phyloP scores from a whole-genome alignment of 2,797 vertebrate genomes.

The Falco biarmicus region DNA sequence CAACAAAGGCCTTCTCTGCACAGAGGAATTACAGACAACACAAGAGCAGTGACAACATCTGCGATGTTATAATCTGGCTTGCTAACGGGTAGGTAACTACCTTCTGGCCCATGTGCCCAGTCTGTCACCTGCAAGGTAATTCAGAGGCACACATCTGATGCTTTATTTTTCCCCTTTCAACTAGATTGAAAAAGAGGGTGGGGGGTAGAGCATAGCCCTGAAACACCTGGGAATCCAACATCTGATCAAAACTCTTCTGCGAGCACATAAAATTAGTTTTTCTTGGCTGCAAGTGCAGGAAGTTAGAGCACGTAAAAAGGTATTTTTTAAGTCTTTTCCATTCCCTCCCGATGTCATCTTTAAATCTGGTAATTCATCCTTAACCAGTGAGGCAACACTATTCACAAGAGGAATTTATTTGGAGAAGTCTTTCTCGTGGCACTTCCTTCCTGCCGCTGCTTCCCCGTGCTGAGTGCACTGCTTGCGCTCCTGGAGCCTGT shows the following conservation, averaged over 20 bases:
- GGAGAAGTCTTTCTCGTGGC: not conserved
- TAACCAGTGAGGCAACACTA: not conserved
- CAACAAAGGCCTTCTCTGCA: not conserved
- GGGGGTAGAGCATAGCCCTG: slow-evolving; percentile 19
- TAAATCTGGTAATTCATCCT: slow-evolving; percentile 39
- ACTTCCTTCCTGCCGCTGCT: slow-evolving; percentile 26
- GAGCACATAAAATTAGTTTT: slow-evolving; percentile 44
- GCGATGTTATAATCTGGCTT: not conserved
- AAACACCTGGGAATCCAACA: slow-evolving; percentile 46
- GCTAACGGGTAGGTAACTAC: not conserved
- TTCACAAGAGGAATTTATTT: not conserved
- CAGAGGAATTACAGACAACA: not conserved
- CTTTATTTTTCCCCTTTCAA: slow-evolving; percentile 20
- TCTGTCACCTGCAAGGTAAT: not conserved
- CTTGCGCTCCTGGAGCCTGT: not conserved
- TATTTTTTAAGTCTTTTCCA: slow-evolving; percentile 44
- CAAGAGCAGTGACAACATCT: not conserved
- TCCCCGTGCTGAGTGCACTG: not conserved
- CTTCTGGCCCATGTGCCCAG: not conserved
- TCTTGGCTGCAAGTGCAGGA: slow-evolving; percentile 57
- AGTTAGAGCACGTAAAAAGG: slow-evolving; percentile 12
- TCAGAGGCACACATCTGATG: not conserved
- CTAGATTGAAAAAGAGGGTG: not conserved
- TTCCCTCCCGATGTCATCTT: slow-evolving; percentile 65
- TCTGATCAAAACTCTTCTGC: slow-evolving; percentile 51